Conservation (phyloP, 30 jellyfish, hydroid and myxozoan genomes). For the Turritopsis dohrnii region DNA sequence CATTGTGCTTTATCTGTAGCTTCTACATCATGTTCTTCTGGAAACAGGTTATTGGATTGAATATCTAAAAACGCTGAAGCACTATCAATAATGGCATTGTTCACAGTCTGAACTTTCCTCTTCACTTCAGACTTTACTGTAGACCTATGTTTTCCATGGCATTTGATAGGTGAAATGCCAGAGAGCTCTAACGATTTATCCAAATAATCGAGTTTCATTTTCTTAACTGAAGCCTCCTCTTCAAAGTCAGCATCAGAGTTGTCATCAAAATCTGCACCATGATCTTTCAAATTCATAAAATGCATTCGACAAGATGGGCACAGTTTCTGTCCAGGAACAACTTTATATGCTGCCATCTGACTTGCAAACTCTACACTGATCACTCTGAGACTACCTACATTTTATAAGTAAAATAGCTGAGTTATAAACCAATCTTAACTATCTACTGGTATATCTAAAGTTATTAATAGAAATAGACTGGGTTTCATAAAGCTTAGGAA, state of each 20-base stretch:
- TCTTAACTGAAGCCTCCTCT: background rate
- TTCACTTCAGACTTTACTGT: background rate
- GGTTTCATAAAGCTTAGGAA: too few relatives aligned
- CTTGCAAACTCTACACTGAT: background rate
- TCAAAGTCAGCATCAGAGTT: background rate
- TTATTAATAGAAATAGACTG: too few relatives aligned
- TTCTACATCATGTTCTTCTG: background rate
- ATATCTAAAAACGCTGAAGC: background rate
- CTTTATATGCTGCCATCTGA: background rate
- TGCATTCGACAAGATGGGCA: background rate
- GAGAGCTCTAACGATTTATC: background rate
- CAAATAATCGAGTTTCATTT: background rate
- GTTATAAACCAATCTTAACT: too few relatives aligned
- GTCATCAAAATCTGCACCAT: background rate
- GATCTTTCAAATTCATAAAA: background rate
- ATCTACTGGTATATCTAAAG: background rate
- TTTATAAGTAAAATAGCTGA: too few relatives aligned
- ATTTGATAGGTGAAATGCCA: background rate
- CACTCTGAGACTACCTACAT: background rate
- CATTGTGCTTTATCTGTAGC: background rate
- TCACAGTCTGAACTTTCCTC: background rate
- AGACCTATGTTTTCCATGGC: background rate
- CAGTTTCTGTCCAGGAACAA: background rate
- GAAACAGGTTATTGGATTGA: background rate
- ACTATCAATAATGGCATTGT: background rate